phyloP scores from a whole-genome alignment of 2,113 vertebrate species.

The Bombycilla garrulus region DNA sequence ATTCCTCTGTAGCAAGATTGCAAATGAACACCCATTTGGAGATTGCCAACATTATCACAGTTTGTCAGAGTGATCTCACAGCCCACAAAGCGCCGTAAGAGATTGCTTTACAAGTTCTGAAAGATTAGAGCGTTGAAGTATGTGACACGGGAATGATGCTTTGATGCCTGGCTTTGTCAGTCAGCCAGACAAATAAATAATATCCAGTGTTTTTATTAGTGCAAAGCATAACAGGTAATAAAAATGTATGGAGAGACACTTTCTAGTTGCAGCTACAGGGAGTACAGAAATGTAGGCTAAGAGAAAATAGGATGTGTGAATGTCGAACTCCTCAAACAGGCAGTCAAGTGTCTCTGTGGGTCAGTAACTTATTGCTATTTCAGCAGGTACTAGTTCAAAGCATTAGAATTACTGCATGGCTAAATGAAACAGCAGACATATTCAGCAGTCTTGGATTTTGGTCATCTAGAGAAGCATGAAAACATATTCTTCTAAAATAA shows the following conservation, averaged over 20 bases:
- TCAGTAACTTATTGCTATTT: background rate
- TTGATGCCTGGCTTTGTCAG: constrained; percentile 57
- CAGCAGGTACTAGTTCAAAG: background rate
- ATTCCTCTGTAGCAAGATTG: constrained; percentile 57
- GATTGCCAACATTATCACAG: constrained; percentile 68
- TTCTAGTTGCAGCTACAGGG: background rate
- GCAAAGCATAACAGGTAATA: constrained; percentile 45
- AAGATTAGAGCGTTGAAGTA: constrained; percentile 62
- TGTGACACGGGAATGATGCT: constrained; percentile 55
- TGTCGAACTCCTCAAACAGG: background rate
- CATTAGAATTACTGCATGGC: background rate
- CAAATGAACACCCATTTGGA: constrained; percentile 64
- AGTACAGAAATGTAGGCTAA: background rate
- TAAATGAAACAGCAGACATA: constrained; percentile 19
- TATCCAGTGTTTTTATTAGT: constrained; percentile 39
- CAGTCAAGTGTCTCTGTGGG: background rate
- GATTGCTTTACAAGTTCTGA: constrained; percentile 65
- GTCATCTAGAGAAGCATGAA: background rate
- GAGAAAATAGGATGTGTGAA: background rate
- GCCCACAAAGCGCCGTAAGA: constrained; percentile 39
- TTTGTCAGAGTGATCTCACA: constrained; percentile 66
- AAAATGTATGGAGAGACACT: background rate
- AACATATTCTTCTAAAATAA: background rate
- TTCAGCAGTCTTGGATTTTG: background rate
- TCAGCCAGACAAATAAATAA: constrained; percentile 59